phyloP scores from a whole-genome alignment of 2,113 vertebrate genomes.

The Riparia riparia region DNA sequence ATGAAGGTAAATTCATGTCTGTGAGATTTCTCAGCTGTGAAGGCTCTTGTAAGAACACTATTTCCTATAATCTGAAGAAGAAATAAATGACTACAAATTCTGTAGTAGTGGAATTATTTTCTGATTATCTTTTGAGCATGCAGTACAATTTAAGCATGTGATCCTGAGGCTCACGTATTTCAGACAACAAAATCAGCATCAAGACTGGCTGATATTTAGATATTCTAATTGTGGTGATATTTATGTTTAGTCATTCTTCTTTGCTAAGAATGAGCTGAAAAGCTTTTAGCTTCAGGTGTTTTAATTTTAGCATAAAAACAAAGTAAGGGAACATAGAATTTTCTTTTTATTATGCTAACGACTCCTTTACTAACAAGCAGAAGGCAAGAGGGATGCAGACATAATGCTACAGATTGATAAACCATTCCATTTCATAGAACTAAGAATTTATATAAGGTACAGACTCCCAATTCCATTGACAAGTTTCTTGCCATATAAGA shows the following conservation, averaged over 20 bases:
- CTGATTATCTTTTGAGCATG: not conserved
- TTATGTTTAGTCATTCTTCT: not conserved
- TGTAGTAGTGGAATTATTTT: not conserved
- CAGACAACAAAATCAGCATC: not conserved
- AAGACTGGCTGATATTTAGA: not conserved
- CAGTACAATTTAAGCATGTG: not conserved
- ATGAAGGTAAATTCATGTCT: not conserved
- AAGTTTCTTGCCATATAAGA: not conserved
- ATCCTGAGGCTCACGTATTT: not conserved
- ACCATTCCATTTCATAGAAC: not conserved
- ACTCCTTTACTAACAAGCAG: not conserved
- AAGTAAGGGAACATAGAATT: not conserved
- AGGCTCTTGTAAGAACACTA: not conserved
- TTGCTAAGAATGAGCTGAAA: conserved; percentile 31
- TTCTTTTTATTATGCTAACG: not conserved
- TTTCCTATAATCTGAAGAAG: not conserved
- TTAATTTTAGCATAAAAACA: not conserved
- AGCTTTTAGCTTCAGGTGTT: not conserved
- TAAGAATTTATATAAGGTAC: not conserved
- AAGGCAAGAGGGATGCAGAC: not conserved
- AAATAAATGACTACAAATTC: not conserved
- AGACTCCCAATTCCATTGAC: not conserved
- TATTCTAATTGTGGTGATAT: not conserved
- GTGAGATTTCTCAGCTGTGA: not conserved
- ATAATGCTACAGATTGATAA: not conserved